Conservation (phyloP, 1,140 invertebrate genomes). For the Ptiloglossa arizonensis region DNA sequence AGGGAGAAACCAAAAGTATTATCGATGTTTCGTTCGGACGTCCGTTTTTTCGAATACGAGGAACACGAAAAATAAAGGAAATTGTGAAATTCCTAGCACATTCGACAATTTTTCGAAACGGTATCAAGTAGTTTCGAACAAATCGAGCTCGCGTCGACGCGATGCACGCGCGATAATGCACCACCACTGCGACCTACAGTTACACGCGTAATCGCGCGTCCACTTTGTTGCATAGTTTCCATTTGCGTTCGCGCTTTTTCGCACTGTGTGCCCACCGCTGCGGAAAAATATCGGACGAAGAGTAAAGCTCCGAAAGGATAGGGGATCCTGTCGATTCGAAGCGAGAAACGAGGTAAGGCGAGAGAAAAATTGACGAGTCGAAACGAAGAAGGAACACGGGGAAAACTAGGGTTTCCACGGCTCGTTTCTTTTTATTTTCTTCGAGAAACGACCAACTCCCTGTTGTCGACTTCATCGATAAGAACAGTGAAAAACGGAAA, state of each 20-base stretch:
- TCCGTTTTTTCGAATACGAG: background rate
- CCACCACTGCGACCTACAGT: background rate
- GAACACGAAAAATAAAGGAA: background rate
- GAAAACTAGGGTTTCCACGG: too few relatives aligned
- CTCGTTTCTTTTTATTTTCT: constrained; percentile 8
- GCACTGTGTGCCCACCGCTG: too few relatives aligned
- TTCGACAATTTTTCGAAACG: background rate
- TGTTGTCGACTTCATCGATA: background rate
- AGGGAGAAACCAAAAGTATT: background rate
- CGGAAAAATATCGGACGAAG: background rate
- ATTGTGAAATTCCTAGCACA: background rate
- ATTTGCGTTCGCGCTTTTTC: background rate
- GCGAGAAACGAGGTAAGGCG: background rate
- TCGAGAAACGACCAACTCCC: background rate
- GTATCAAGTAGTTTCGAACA: background rate
- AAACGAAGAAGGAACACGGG: background rate
- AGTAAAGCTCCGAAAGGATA: background rate
- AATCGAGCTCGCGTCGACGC: background rate
- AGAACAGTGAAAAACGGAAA: background rate
- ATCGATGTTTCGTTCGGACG: background rate
- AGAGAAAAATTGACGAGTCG: background rate
- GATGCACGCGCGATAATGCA: background rate
- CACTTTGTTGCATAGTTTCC: background rate
- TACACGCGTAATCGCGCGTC: background rate
- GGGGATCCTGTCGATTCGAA: too few relatives aligned